Conservation (phyloP, 2,888 invertebrate genomes). For the Merodon equestris region DNA sequence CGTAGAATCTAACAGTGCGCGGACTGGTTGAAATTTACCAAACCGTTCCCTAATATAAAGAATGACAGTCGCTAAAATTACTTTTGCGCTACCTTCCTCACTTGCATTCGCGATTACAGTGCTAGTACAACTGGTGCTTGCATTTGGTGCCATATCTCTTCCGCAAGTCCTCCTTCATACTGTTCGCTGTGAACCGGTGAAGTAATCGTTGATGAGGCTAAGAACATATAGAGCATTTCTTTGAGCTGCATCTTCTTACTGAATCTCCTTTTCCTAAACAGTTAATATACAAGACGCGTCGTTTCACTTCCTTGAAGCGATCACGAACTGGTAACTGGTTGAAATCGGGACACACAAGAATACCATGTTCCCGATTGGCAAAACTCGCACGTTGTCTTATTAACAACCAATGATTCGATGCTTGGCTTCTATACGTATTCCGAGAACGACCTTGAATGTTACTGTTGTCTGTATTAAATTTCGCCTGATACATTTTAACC, state of each 20-base stretch:
- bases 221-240: slow-evolving; percentile 6
- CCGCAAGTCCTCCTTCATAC: no score
- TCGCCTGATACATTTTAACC: not conserved
- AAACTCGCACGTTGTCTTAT: slow-evolving; percentile 9
- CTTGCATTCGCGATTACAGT: not conserved
- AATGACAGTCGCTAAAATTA: slow-evolving; percentile 9
- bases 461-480: not conserved
- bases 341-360: slow-evolving; percentile 7
- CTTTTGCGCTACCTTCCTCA: not conserved
- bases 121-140: not conserved
- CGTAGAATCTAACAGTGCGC: slow-evolving; percentile 8
- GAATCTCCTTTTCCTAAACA: slow-evolving; percentile 9
- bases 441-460: not conserved
- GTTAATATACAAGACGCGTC: slow-evolving; percentile 11
- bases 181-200: slow-evolving; percentile 6
- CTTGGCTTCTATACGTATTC: not conserved
- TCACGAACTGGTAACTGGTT: slow-evolving; percentile 1
- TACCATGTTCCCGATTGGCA: slow-evolving; percentile 5
- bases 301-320: slow-evolving; percentile 13
- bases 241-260: slow-evolving; percentile 18
- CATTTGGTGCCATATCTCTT: not conserved
- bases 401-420: slow-evolving; percentile 1
- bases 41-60: slow-evolving; percentile 1
- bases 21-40: slow-evolving; percentile 13
- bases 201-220: slow-evolving; percentile 2